A percentile compares a stretch with the other conserved stretches of the same genome.
phyloP scores from a whole-genome alignment of 2,888 invertebrate species.

The Zhengitettix transpicula region DNA sequence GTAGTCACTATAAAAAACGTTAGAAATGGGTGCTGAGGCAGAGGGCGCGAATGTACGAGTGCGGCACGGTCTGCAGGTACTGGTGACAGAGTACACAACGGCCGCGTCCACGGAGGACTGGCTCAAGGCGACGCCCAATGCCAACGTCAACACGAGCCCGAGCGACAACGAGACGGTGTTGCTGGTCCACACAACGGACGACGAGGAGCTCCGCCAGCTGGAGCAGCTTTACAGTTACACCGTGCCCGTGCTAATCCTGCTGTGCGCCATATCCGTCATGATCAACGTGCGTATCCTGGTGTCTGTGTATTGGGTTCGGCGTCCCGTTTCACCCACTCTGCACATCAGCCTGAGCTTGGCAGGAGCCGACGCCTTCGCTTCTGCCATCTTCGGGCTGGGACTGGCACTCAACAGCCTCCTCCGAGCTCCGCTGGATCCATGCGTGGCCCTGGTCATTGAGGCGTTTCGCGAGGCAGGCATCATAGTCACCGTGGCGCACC shows the following conservation, averaged over 20 bases:
- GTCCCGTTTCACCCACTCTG: slow-evolving; percentile 37
- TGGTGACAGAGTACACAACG: too few relatives aligned
- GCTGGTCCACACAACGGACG: not conserved
- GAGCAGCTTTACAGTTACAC: slow-evolving; percentile 16
- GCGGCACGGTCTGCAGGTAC: too few relatives aligned
- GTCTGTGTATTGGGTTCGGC: slow-evolving; percentile 35
- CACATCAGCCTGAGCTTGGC: slow-evolving; percentile 40
- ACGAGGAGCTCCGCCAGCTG: not conserved
- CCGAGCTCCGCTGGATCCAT: not conserved
- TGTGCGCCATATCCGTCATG: slow-evolving; percentile 33
- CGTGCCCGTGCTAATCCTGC: slow-evolving; percentile 25
- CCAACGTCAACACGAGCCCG: too few relatives aligned
- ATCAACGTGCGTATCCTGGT: slow-evolving; percentile 36
- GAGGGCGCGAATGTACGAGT: too few relatives aligned
- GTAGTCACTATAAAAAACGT: too few relatives aligned
- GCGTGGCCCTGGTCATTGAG: slow-evolving; percentile 19
- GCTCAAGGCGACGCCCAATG: too few relatives aligned
- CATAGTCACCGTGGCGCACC: slow-evolving; percentile 42
- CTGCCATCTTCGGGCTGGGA: slow-evolving; percentile 32
- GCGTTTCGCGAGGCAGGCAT: slow-evolving; percentile 37
- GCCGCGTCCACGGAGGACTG: too few relatives aligned
- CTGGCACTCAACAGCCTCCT: slow-evolving; percentile 31
- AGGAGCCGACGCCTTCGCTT: slow-evolving; percentile 38
- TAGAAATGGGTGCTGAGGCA: too few relatives aligned
- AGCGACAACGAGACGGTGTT: not conserved